Conservation (phyloP, 2,888 invertebrate genomes). For the Nebria brevicollis region DNA sequence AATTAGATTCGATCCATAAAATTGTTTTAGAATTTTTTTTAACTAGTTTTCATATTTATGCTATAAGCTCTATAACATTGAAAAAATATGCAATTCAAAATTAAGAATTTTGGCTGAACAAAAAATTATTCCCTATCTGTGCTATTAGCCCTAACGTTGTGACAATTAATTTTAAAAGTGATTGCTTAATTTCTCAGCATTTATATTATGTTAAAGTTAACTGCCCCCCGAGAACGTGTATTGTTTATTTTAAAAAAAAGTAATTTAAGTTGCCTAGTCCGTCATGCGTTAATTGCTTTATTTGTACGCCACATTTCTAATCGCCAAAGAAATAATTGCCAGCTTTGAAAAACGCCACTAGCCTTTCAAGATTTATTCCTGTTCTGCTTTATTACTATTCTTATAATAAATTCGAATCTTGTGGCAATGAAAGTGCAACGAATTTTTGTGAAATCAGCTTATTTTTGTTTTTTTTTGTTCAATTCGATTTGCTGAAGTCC, state of each 20-base stretch:
- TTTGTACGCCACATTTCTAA: slow-evolving; percentile 22
- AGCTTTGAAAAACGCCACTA: neutral
- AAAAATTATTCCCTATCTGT: neutral
- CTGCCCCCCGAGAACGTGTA: slow-evolving; percentile 37
- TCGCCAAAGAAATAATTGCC: slow-evolving; percentile 28
- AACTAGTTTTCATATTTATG: too few relatives aligned
- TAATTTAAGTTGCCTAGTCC: slow-evolving; percentile 38
- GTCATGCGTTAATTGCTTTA: slow-evolving; percentile 34
- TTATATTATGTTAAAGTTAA: slow-evolving; percentile 42
- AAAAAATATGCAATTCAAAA: too few relatives aligned
- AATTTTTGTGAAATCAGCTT: slow-evolving; percentile 33
- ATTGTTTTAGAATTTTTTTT: too few relatives aligned
- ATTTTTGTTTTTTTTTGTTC: slow-evolving; percentile 14
- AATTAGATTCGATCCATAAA: too few relatives aligned
- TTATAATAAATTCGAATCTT: neutral
- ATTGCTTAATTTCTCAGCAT: slow-evolving; percentile 13
- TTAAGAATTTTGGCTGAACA: too few relatives aligned
- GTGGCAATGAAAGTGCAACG: slow-evolving; percentile 38
- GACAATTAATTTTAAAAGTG: neutral
- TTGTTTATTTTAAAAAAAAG: slow-evolving; percentile 20
- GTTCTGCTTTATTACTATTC: neutral
- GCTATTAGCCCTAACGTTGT: neutral
- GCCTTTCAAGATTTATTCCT: neutral
- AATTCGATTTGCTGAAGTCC: neutral
- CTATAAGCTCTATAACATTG: too few relatives aligned